Conservation (phyloP, 2,888 invertebrate genomes). For the Melanophora roralis region DNA sequence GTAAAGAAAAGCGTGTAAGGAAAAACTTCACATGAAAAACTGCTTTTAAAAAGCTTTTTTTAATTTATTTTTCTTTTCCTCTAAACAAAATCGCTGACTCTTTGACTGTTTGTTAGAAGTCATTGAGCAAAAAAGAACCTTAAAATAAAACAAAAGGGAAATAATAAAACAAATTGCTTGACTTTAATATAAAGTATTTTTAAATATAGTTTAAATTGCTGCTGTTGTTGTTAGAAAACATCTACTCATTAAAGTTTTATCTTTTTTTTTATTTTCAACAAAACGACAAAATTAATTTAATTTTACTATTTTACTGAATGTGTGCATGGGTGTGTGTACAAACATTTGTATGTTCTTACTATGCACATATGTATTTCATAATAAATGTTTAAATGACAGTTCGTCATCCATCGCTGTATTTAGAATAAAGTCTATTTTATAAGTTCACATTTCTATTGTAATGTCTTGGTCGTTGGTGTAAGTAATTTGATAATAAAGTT, state of each 20-base stretch:
- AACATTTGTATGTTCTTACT: too few relatives aligned
- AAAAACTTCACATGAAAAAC: slow-evolving; percentile 25
- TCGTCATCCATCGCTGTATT: not conserved
- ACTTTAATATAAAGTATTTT: not conserved
- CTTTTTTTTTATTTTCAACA: slow-evolving; percentile 38
- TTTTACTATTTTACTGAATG: slow-evolving; percentile 33
- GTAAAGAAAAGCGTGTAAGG: not conserved
- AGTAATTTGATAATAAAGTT: slow-evolving; percentile 38
- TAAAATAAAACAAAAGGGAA: not conserved
- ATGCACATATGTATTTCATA: too few relatives aligned
- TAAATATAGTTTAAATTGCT: not conserved
- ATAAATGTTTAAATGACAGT: not conserved
- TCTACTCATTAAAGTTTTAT: slow-evolving; percentile 59
- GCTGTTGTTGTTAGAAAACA: slow-evolving; percentile 21
- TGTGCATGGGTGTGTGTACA: not conserved
- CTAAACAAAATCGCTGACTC: not conserved
- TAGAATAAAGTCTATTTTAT: not conserved
- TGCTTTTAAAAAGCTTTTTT: not conserved
- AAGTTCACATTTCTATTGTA: not conserved
- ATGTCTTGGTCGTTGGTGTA: slow-evolving; percentile 8
- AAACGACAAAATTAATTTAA: slow-evolving; percentile 39
- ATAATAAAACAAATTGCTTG: slow-evolving; percentile 33
- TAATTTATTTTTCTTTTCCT: not conserved
- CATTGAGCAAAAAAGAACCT: slow-evolving; percentile 5
- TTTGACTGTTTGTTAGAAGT: slow-evolving; percentile 44